A percentile compares a stretch with the other conserved stretches of the same genome.
Evolutionary conservation across 2,113 vertebrate genomes (phyloP).

Genomic region (Herpailurus yagouaroundi): DNA sequence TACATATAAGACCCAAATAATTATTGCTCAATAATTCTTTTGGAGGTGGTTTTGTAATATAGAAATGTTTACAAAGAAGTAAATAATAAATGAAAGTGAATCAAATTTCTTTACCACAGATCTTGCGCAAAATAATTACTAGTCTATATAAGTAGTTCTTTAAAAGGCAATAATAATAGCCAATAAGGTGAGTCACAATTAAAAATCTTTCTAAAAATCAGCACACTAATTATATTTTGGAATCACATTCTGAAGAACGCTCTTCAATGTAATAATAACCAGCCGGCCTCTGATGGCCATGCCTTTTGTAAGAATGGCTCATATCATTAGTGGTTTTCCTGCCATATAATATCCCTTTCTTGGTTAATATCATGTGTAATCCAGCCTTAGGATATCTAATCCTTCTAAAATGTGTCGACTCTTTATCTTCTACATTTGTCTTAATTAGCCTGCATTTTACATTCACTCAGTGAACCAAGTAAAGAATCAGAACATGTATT

Average conservation of each 20-base stretch:
- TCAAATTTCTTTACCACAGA: conserved; percentile 47
- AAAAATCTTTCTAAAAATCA: conserved; percentile 47
- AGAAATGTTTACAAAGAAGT: conserved; percentile 42
- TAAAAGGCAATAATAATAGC: conserved; percentile 53
- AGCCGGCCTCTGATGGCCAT: not conserved
- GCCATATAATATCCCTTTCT: not conserved
- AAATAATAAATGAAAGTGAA: conserved; percentile 69
- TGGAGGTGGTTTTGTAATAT: conserved; percentile 62
- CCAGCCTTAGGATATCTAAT: not conserved
- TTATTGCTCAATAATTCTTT: conserved; percentile 67
- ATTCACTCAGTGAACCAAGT: not conserved
- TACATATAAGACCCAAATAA: conserved; percentile 60
- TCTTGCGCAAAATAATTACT: conserved; percentile 65
- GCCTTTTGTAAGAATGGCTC: not conserved
- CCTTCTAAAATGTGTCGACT: conserved; percentile 3
- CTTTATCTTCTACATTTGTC: conserved; percentile 37
- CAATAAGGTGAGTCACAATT: conserved; percentile 25
- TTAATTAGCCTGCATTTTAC: not conserved
- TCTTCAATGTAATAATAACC: not conserved
- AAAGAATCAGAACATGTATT: not conserved
- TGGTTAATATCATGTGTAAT: conserved; percentile 29
- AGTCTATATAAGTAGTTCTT: conserved; percentile 36
- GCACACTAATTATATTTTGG: conserved; percentile 53
- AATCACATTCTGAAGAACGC: conserved; percentile 37
- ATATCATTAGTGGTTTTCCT: conserved; percentile 30